A percentile compares a stretch with the other conserved stretches of the same genome.
Evolutionary conservation across 37 sponge, comb jelly and placozoan genomes (phyloP).

Genomic region (Tethya wilhelma): DNA sequence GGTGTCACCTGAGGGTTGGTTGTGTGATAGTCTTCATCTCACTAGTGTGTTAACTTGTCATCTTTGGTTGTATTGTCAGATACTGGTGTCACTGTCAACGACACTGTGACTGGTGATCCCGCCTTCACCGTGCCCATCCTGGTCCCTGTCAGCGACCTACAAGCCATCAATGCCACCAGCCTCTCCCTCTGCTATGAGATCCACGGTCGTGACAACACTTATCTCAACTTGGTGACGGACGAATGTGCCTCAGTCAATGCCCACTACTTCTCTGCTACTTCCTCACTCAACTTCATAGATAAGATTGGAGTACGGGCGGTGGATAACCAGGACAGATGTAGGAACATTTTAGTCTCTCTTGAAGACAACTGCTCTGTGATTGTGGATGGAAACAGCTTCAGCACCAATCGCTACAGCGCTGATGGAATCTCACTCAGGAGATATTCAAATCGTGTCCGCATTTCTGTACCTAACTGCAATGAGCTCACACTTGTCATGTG

Average conservation of each 20-base stretch:
- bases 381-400: slow-evolving; percentile 6
- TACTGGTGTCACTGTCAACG: slow-evolving; percentile 39
- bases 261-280: slow-evolving; percentile 3
- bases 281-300: slow-evolving; percentile 44
- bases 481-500: slow-evolving; percentile 40
- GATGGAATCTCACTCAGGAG: slow-evolving; percentile 14
- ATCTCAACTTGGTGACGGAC: slow-evolving; percentile 58
- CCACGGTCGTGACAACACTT: slow-evolving; percentile 1
- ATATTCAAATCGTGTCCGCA: slow-evolving; percentile 32
- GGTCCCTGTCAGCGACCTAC: slow-evolving; percentile 7
- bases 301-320: slow-evolving; percentile 55
- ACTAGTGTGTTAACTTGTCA: not conserved
- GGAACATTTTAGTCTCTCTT: slow-evolving; percentile 41
- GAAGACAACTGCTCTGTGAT: slow-evolving; percentile 16
- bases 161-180: not conserved
- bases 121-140: slow-evolving; percentile 41
- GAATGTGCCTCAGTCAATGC: slow-evolving; percentile 47
- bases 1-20: not conserved
- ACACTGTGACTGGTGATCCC: slow-evolving; percentile 57
- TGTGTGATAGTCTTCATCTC: not conserved
- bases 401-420: not conserved
- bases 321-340: slow-evolving; percentile 25
- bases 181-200: slow-evolving; percentile 56
- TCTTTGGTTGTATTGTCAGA: not conserved
- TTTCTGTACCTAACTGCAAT: slow-evolving; percentile 61